Base-by-base conservation (phyloP, 2,113 vertebrate genomes). In the Nothobranchius furzeri region DNA sequence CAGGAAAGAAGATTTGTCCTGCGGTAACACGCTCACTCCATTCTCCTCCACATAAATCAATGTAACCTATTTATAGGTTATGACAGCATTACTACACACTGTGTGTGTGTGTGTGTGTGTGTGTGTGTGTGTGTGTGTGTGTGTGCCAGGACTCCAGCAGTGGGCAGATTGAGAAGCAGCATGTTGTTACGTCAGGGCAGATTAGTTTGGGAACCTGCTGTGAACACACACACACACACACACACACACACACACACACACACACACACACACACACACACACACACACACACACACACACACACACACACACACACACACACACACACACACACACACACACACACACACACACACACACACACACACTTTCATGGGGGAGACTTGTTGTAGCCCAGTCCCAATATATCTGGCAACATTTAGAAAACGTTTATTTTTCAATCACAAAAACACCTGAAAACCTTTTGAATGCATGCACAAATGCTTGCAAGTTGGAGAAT, bases 151-250 rank as follows among this genome's bases (percentile, higher is more conserved):
- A 78, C 68, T 82, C 82, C 78, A 65, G 67, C 76, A 84, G 78
- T 85, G 80, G 81, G 85, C 87, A 89, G 87, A 87, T 87, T 89
- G 85, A 89, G 85, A 66, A 85, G 83, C 84, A 87, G 87, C 87
- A 84, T 76, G 87, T 80, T 68, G 81, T 88, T 89, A 85, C 78
- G 76, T 89, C 85, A 87, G 76, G 74, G 72, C 69, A 84, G 86
- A 85, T 88, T 76, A 88, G 76, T 84, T 81, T 85, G 70, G 79
- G 76, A 81, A 86, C 84, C 82, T 81, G 78, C 86, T 58, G 76
- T 68, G 77, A 62, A n/a, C 45, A 24, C 40, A 43, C 48, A 60
- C 53, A 53, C 57, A 66, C n/a, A 60, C 12, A 47, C 40, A 51
- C 17, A 56, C 53, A 9, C 37, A 6, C 37, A 40, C 37, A 7